Conservation (phyloP, 2,888 invertebrate species). For the Machimus rusticus region DNA sequence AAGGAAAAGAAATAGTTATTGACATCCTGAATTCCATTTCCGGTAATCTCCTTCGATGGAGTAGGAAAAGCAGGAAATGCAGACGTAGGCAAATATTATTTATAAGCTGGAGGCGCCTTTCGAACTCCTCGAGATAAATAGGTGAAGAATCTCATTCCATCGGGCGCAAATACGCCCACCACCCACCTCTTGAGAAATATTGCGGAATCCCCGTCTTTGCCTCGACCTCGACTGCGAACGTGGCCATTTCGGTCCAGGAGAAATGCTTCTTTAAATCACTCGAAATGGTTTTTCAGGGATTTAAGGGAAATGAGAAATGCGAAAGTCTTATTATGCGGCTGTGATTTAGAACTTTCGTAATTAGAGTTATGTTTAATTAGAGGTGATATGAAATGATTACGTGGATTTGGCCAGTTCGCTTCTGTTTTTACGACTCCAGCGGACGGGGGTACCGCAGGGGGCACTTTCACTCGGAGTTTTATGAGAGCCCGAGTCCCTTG, state of each 20-base stretch:
- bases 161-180: neutral
- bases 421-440: neutral
- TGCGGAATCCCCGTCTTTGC: neutral
- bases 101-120: neutral
- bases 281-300: neutral
- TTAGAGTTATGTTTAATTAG: neutral
- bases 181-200: neutral
- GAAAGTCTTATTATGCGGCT: neutral
- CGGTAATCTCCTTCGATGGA: neutral
- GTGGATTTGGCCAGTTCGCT: neutral
- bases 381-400: neutral
- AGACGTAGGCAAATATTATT: neutral
- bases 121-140: neutral
- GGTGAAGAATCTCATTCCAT: neutral
- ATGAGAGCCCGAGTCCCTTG: neutral
- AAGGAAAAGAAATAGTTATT: neutral
- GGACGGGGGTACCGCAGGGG: neutral
- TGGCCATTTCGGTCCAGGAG: neutral
- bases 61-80: neutral
- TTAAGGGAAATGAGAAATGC: constrained; percentile 9
- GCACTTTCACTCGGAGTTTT: neutral
- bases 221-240: neutral
- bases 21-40: neutral
- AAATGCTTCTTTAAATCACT: constrained; percentile 9
- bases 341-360: neutral